A percentile compares a stretch with the other conserved stretches of the same genome.
phyloP scores from a whole-genome alignment of 2,113 vertebrate species.

The Reinhardtius hippoglossoides region DNA sequence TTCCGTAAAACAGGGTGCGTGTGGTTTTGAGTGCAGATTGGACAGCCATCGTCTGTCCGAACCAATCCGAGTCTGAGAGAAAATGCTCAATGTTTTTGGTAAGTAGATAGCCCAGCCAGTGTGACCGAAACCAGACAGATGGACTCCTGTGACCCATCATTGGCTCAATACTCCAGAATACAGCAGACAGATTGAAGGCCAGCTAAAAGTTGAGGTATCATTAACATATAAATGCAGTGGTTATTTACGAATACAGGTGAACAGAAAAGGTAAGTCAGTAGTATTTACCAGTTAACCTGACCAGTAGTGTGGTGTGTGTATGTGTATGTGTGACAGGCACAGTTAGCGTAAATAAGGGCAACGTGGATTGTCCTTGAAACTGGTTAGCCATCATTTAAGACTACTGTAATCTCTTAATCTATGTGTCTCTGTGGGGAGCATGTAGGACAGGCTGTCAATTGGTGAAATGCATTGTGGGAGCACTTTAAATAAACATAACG shows the following conservation, averaged over 20 bases:
- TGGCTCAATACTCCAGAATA: background rate
- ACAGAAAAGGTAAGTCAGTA: too few species aligned
- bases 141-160: background rate
- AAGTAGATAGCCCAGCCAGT: too few species aligned
- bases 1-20: background rate
- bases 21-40: background rate
- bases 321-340: background rate
- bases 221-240: too few species aligned
- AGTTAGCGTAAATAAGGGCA: constrained; percentile 39
- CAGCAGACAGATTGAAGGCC: background rate
- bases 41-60: too few species aligned
- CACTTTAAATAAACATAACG: constrained; percentile 61
- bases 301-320: background rate
- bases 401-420: constrained; percentile 80
- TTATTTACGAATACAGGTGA: too few species aligned
- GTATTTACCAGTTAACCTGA: too few species aligned
- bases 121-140: background rate
- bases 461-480: constrained; percentile 69
- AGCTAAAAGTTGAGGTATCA: background rate
- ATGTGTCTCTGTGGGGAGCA: constrained; percentile 23
- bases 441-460: constrained; percentile 39
- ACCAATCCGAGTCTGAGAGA: too few species aligned
- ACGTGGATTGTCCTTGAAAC: constrained; percentile 62
- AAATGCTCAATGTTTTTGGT: too few species aligned
- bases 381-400: constrained; percentile 56